Percentiles rank a stretch among this genome's conserved stretches.
Conservation (phyloP, 2,113 vertebrate species). For the Numenius arquata region DNA sequence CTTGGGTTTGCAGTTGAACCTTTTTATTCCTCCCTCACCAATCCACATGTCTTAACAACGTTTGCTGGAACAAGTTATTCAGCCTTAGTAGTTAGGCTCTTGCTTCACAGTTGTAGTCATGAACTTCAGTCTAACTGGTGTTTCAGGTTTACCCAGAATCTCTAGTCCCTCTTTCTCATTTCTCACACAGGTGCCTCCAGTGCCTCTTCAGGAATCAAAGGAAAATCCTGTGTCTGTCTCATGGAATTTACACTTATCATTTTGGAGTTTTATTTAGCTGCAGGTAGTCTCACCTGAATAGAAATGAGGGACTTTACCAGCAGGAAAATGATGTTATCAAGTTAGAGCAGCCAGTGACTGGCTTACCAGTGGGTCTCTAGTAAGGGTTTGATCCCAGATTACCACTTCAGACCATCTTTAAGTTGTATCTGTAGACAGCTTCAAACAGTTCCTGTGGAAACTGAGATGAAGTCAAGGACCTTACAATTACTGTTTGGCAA, state of each 20-base stretch:
- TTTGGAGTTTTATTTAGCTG: neutral
- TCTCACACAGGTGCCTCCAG: neutral
- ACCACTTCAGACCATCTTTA: neutral
- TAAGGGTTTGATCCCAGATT: neutral
- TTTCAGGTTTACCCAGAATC: constrained; percentile 25
- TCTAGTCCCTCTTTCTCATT: neutral
- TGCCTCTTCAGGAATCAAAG: neutral
- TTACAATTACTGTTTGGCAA: neutral
- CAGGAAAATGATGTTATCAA: neutral
- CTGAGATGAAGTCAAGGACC: neutral
- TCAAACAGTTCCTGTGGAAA: neutral
- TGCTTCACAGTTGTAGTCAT: constrained; percentile 38
- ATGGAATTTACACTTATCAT: neutral
- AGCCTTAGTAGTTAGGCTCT: neutral
- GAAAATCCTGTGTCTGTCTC: neutral
- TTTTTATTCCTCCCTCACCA: neutral
- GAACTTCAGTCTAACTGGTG: neutral
- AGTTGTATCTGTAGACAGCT: neutral
- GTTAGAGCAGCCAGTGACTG: neutral
- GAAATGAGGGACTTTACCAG: neutral
- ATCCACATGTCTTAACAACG: constrained; percentile 9
- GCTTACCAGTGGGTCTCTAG: neutral
- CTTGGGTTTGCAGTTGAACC: neutral
- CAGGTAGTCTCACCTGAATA: neutral
- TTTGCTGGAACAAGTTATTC: constrained; percentile 11